Evolutionary conservation across 2,888 invertebrate species (phyloP).

Genomic region (Synanthedon vespiformis): DNA sequence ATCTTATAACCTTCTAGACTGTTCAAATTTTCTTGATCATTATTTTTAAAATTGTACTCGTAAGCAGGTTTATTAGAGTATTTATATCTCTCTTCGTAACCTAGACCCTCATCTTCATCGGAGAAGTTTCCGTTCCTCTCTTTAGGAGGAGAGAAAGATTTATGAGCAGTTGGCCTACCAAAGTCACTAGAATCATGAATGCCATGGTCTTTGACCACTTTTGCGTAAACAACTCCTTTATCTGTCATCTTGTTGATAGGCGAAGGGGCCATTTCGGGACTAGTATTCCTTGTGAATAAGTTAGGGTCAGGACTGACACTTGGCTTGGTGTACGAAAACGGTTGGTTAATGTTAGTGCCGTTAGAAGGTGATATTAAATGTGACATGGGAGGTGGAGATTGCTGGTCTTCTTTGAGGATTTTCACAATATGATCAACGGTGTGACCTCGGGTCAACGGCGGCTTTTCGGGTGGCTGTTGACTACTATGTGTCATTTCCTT

Average conservation of each 20-base stretch:
- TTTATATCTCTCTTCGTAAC: constrained; percentile 74
- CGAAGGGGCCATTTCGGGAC: constrained; percentile 57
- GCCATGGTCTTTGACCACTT: constrained; percentile 71
- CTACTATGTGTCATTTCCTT: constrained; percentile 80
- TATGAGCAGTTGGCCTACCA: constrained; percentile 64
- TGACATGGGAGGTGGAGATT: constrained; percentile 74
- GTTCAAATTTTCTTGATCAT: constrained; percentile 55
- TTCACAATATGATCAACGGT: constrained; percentile 84
- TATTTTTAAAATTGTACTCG: constrained; percentile 61
- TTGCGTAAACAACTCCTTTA: constrained; percentile 80
- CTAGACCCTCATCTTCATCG: constrained; percentile 85
- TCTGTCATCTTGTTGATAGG: constrained; percentile 65
- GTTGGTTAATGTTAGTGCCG: constrained; percentile 79
- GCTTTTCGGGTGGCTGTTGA: constrained; percentile 76
- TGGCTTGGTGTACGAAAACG: constrained; percentile 82
- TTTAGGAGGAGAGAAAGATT: constrained; percentile 54
- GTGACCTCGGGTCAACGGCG: constrained; percentile 76
- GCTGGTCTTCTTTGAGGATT: constrained; percentile 78
- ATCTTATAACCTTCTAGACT: constrained; percentile 53
- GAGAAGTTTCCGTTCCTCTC: constrained; percentile 71
- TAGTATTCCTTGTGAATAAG: constrained; percentile 49
- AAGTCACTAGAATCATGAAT: constrained; percentile 28
- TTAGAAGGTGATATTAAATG: constrained; percentile 73
- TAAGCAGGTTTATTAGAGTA: constrained; percentile 37
- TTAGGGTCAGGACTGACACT: constrained; percentile 67